Base-by-base conservation (phyloP, 2,888 invertebrate genomes). In the Megamerina dolium region DNA sequence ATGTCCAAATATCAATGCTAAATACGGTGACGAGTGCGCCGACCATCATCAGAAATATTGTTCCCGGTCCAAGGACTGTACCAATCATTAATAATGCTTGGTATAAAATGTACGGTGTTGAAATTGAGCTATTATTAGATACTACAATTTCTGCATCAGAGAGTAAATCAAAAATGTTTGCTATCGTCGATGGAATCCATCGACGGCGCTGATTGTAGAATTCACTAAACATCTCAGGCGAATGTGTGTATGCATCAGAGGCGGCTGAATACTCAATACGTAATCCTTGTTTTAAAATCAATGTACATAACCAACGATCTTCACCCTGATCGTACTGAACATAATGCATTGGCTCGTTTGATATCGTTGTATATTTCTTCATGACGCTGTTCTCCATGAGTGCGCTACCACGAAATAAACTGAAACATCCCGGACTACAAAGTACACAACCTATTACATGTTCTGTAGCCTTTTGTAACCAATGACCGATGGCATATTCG, bases 251-350 rank as follows among this genome's bases (percentile, higher is more conserved):
- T 1, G 95, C 89, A 64, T 95, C 95, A 0, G 92, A 89, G 1
- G 95, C 95, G 0, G 95, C 95, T 1, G 90, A 91, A 70, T 95
- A 95, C 64, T 95, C 94, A 2, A 96, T 85, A 17, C 90, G 79
- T 63, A 90, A 92, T 1, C 94, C 94, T 54, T 90, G 80, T 68
- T 95, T 95, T 1, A 95, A 75, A 1, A 96, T 75, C 39, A 95
- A 72, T 0, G 95, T 95, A 66, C 95, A 95, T 6, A 95, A 73
- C 95, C 95, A 95, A 51, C 95, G 81, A 72, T 96, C 95, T 68
- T 96, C 95, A n/a, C 93, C 91, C 75, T 92, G 91, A 79, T 92
- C 92, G 63, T 89, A 92, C 65, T 93, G 92, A 16, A 92, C 89
- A 60, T 83, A 90, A 72, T 92, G 90, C 50, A 82, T 75, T 0